A percentile compares a stretch with the other conserved stretches of the same genome.
These are phyloP conservation scores for Siniperca obscura DNA, from an alignment of 2,797 vertebrate species.

Conservation along the genomic window DNA sequence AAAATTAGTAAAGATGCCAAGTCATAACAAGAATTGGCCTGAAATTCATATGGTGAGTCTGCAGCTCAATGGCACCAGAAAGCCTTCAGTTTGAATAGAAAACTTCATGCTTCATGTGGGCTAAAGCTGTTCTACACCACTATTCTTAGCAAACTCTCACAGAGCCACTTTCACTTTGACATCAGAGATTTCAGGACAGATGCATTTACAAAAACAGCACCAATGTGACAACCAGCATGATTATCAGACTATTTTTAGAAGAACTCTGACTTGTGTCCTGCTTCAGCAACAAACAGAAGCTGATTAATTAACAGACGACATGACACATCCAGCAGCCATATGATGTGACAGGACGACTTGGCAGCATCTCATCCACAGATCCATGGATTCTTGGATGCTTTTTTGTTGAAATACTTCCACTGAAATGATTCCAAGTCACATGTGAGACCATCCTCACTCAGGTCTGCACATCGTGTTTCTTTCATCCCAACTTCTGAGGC, in stretches of 20 bases:
- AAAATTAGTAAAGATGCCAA: not conserved
- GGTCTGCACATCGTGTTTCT: constrained; percentile 5
- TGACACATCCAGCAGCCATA: not conserved
- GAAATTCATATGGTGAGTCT: not conserved
- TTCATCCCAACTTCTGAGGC: constrained; percentile 47
- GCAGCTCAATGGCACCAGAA: not conserved
- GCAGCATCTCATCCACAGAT: constrained; percentile 1
- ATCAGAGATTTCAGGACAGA: constrained; percentile 20
- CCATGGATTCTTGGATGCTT: not conserved
- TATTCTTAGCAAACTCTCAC: constrained; percentile 18
- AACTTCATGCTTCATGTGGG: not conserved
- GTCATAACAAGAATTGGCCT: not conserved
- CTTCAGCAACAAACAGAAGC: constrained; percentile 9
- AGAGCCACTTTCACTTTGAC: not conserved
- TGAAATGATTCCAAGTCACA: constrained; percentile 24
- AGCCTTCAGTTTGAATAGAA: not conserved
- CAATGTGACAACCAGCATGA: constrained; percentile 13
- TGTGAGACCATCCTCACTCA: not conserved
- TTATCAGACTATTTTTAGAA: constrained; percentile 17
- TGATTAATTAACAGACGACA: constrained; percentile 7
- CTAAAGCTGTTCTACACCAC: not conserved
- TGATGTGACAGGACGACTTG: not conserved
- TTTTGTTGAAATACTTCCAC: not conserved
- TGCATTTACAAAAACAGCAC: not conserved
- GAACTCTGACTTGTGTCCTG: constrained; percentile 16